Base-by-base conservation (phyloP, 1,140 invertebrate genomes). In the Popillia japonica region DNA sequence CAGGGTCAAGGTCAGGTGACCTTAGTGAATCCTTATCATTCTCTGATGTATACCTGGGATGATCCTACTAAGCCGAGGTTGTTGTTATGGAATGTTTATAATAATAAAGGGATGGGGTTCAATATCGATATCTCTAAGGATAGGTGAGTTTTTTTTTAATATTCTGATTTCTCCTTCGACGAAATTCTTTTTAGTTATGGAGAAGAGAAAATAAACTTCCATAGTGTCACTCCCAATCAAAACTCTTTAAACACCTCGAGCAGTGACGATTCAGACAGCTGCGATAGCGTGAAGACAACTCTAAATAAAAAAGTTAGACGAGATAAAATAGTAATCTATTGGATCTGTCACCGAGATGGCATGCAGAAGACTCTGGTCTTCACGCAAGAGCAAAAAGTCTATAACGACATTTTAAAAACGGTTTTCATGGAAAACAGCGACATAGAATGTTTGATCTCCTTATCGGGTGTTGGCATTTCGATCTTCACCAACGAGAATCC, bases 21-120 rank as follows among this genome's bases (percentile, higher is more conserved):
- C 0, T 85, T 96, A 14, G 85, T 96, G 22, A 94, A 92, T 85
- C 94, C 94, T 0, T 91, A 93, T 82, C 93, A 96, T 83, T 92
- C 93, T 55, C 87, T 95, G 78, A 83, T 96, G 7, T 96, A 96
- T 84, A 96, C 95, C 0, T 96, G 95, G 95, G 95, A 96, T 84
- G 94, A 96, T 87, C 94, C 94, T 0, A 90, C 90, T 4, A 91
- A 92, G 78, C 90, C 92, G 27, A 88, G 94, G 77, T 89, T 90
- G 76, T 87, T 96, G 0, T 88, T 94, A 64, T 96, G 95, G 94
- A 96, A 95, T 84, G 90, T 95, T 11, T 96, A 95, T 83, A 95
- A 94, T 79, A 92, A 94, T 81, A 94, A 94, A 83, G 91, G 90
- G 22, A 90, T 91, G 78, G 93, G 94, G 76, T 94, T 92, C 82